Conservation (phyloP, 2,797 vertebrate species). For the Fistularia commersonii region DNA sequence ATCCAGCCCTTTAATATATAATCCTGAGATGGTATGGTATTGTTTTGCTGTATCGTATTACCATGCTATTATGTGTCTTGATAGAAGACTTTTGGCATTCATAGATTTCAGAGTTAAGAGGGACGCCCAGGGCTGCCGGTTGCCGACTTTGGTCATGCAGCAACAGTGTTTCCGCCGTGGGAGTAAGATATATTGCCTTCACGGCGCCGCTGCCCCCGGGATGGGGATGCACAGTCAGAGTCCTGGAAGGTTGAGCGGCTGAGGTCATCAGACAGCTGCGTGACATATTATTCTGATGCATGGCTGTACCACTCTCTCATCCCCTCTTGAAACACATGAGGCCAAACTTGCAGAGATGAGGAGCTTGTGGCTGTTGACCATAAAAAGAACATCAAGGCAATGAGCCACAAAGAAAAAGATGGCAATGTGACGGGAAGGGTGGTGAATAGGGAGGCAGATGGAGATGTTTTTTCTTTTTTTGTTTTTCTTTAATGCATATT, state of each 20-base stretch:
- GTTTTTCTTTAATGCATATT: neutral
- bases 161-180: too few relatives aligned
- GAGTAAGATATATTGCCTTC: slow-evolving; percentile 45
- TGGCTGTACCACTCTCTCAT: slow-evolving; percentile 56
- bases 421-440: slow-evolving; percentile 77
- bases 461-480: neutral
- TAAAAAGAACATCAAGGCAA: slow-evolving; percentile 99
- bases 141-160: too few relatives aligned
- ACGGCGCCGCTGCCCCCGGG: slow-evolving; percentile 42
- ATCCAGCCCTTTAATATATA: neutral
- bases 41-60: slow-evolving; percentile 31
- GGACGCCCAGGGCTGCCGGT: too few relatives aligned
- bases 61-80: too few relatives aligned
- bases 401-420: slow-evolving; percentile 80
- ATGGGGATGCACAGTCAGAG: slow-evolving; percentile 56
- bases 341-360: slow-evolving; percentile 79
- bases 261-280: slow-evolving; percentile 69
- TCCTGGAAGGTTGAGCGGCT: slow-evolving; percentile 65
- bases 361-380: slow-evolving; percentile 97
- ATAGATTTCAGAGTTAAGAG: too few relatives aligned
- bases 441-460: slow-evolving; percentile 65
- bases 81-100: too few relatives aligned
- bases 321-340: slow-evolving; percentile 59
- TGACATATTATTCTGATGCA: slow-evolving; percentile 68
- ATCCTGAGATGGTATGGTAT: slow-evolving; percentile 21